phyloP scores from a whole-genome alignment of 2,888 invertebrate species.

The Embidobia sp. region DNA sequence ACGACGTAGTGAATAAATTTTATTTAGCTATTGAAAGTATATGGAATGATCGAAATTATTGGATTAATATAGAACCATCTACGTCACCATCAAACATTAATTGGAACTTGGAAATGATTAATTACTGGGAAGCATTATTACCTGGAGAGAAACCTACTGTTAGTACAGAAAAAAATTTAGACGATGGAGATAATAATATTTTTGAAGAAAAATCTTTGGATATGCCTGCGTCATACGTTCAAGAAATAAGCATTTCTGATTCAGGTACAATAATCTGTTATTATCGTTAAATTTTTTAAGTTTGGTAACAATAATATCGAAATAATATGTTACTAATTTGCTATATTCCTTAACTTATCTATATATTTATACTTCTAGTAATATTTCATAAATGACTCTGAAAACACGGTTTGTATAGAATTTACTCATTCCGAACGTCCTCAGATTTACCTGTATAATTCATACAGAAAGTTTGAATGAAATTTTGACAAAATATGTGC shows the following conservation, averaged over 20 bases:
- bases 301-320: no score
- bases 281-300: no score
- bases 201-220: slow-evolving; percentile 86
- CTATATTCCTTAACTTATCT: no score
- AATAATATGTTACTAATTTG: no score
- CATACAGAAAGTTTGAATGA: no score
- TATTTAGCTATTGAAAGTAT: slow-evolving; percentile 91
- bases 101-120: slow-evolving; percentile 85
- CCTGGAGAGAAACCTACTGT: slow-evolving; percentile 86
- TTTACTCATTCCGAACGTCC: no score
- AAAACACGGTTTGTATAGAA: no score
- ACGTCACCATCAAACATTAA: slow-evolving; percentile 82
- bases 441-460: no score
- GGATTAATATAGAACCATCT: slow-evolving; percentile 86
- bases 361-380: no score
- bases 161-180: slow-evolving; percentile 81
- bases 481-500: no score
- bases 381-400: no score
- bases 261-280: no score
- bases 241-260: slow-evolving; percentile 85
- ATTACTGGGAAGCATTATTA: slow-evolving; percentile 88
- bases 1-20: slow-evolving; percentile 84
- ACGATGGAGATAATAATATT: slow-evolving; percentile 82
- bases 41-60: slow-evolving; percentile 94
- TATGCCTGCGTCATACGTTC: slow-evolving; percentile 89